These are phyloP conservation scores for Felis catus DNA, from an alignment of 2,113 vertebrate species.

Conservation along the genomic window F.catus_Fca126_mat1.0 CM031418.1:56203501-56204000, in stretches of 20 bases:
- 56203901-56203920: neutral
- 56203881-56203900: no score
- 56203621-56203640: neutral
- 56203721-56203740: neutral
- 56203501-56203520: neutral
- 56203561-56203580: neutral
- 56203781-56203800: neutral
- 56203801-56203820: neutral
- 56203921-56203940: neutral
- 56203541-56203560: neutral
- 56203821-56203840: neutral
- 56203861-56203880: no score
- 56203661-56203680: neutral
- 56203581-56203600: neutral
- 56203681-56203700: neutral
- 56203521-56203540: slow-evolving; percentile 17
- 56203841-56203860: neutral
- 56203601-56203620: neutral
- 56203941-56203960: neutral
- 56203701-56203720: neutral
- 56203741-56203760: neutral
- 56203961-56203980: no score
- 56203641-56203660: neutral
- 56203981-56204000: no score
- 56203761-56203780: slow-evolving; percentile 27